Evolutionary conservation across 2,113 vertebrate genomes (phyloP).

Genomic region (Rhabdomys dilectus): DNA sequence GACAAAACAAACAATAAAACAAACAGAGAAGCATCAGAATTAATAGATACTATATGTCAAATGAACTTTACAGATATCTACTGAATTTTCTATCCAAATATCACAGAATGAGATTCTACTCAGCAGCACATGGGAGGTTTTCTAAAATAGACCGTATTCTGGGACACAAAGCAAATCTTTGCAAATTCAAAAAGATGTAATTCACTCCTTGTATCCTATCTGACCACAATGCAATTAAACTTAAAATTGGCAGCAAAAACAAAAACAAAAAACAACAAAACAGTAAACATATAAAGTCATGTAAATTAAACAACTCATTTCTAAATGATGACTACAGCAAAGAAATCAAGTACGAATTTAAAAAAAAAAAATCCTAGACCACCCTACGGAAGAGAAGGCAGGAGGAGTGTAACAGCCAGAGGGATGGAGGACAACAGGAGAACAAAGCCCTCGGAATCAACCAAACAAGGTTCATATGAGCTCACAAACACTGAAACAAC

Average conservation of each 20-base stretch:
- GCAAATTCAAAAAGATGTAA: background rate
- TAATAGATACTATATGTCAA: background rate
- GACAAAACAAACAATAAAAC: background rate
- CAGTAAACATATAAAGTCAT: background rate
- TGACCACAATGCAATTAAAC: background rate
- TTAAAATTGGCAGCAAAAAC: background rate
- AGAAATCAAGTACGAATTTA: background rate
- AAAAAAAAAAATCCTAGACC: background rate
- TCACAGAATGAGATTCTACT: background rate
- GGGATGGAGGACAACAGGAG: too few species aligned
- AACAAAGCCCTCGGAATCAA: too few species aligned
- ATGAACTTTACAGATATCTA: background rate
- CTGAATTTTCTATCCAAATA: background rate
- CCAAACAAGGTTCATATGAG: too few species aligned
- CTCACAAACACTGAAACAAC: too few species aligned
- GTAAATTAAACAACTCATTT: background rate
- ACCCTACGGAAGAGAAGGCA: background rate
- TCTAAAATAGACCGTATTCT: background rate
- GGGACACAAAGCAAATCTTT: background rate
- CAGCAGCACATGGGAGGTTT: background rate
- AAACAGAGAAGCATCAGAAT: background rate
- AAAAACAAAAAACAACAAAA: background rate
- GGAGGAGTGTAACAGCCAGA: too few species aligned
- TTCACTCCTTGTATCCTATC: background rate
- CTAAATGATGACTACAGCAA: background rate